phyloP scores from a whole-genome alignment of 2,888 invertebrate species.

The Mythimna albipuncta region DNA sequence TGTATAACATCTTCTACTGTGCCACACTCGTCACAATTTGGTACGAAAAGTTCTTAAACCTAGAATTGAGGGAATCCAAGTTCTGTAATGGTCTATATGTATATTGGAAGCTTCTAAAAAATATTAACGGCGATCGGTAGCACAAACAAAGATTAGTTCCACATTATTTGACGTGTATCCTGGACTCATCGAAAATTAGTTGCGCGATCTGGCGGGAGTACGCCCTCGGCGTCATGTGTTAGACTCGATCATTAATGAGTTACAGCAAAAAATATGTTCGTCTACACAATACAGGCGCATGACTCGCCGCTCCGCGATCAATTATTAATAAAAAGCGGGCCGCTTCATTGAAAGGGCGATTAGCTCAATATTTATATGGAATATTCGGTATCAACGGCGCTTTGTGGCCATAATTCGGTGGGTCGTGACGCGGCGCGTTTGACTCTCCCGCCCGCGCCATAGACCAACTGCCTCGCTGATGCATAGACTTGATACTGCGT shows the following conservation, averaged over 20 bases:
- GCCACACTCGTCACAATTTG: no score
- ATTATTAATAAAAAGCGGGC: slow-evolving; percentile 91
- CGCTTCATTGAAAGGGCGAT: slow-evolving; percentile 91
- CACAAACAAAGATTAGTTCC: slow-evolving; percentile 86
- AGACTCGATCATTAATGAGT: slow-evolving; percentile 84
- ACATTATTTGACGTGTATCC: slow-evolving; percentile 79
- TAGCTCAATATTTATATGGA: slow-evolving; percentile 91
- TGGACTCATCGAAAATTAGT: slow-evolving; percentile 82
- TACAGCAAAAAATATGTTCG: slow-evolving; percentile 88
- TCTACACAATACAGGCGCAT: slow-evolving; percentile 88
- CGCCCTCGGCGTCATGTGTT: slow-evolving; percentile 83
- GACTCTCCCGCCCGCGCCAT: slow-evolving; percentile 80
- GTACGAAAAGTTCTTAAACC: no score
- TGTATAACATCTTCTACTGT: no score
- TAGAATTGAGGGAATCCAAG: background rate
- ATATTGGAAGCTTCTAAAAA: slow-evolving; percentile 19
- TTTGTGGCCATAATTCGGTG: slow-evolving; percentile 90
- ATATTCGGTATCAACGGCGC: slow-evolving; percentile 91
- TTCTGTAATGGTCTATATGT: background rate
- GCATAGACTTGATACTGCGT: slow-evolving; percentile 64
- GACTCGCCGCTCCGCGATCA: slow-evolving; percentile 89
- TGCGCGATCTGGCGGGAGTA: slow-evolving; percentile 77
- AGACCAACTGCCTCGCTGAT: slow-evolving; percentile 80
- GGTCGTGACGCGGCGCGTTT: slow-evolving; percentile 89
- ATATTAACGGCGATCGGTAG: slow-evolving; percentile 52